Base-by-base conservation (phyloP, 2,888 invertebrate genomes). In the Eurytoma adleriae region DNA sequence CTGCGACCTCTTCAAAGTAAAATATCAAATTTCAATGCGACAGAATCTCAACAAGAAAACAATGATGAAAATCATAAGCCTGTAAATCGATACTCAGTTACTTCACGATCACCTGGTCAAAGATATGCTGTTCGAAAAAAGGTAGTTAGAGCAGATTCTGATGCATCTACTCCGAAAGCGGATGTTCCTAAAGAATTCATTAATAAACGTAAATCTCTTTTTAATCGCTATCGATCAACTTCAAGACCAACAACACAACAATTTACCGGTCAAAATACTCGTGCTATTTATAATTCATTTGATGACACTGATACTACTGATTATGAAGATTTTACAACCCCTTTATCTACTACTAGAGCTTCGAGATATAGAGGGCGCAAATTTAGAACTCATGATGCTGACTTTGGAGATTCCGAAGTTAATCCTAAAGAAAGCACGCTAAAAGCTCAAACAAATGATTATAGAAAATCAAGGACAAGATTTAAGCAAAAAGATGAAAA, bases 1-100 rank as follows among this genome's bases (percentile, higher is more conserved):
- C 68, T 90, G 48, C 85, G 89, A 50, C 86, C 87, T 0, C 72
- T 83, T 59, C 40, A 71, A 5, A 80, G 80, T 27, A n/a, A 74
- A 57, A 77, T 62, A 27, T 70, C 77, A n/a, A 79, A 80, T 66
- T 50, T 16, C 5, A 20, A 68, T 71, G 20, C 76, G 27, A 70
- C 66, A 13, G 78, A 84, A 79, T 56, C 48, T 50, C 78, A 48
- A 16, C 67, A 50, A 80, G 30, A 68, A 79, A 78, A 20, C 30
- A 16, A 48, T 20, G 40, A 54, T 16, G 27, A 16, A 24, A 54
- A 20, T 12, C 24, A 54, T 56, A 74, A 59, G 13, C 24, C 64
- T n/a, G 54, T 57, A 16, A 13, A 40, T 4, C 40, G 18, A 12
- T 56, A 48, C 20, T 73, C 73, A 13, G 66, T 57, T 3, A 50